A percentile compares a stretch with the other conserved stretches of the same genome.
These are phyloP conservation scores for Melanogrammus aeglefinus DNA, from an alignment of 2,797 vertebrate species.

Conservation along the genomic window DNA sequence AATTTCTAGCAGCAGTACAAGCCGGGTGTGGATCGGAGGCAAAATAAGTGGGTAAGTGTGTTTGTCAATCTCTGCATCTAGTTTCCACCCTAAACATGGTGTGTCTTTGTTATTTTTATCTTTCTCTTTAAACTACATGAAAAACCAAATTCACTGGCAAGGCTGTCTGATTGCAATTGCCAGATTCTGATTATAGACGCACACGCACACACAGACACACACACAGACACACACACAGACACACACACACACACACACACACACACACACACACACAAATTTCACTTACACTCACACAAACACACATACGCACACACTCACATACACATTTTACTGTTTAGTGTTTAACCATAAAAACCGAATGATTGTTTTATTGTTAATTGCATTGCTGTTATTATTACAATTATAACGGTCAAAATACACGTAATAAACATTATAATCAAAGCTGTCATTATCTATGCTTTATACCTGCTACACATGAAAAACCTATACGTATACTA, in stretches of 20 bases:
- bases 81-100: not conserved
- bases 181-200: no score
- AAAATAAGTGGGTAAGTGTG: not conserved
- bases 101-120: not conserved
- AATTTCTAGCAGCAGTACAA: slow-evolving; percentile 68
- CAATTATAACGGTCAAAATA: not conserved
- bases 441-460: not conserved
- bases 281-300: no score
- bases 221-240: no score
- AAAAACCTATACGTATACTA: not conserved
- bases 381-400: not conserved
- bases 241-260: no score
- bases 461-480: not conserved
- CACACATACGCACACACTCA: no score
- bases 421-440: not conserved
- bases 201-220: no score
- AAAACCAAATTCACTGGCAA: not conserved
- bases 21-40: slow-evolving; percentile 47
- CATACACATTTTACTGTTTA: not conserved
- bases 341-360: no score
- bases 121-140: not conserved
- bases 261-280: no score
- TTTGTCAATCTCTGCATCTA: not conserved
- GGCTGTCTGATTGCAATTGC: not conserved
- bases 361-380: no score